Percentiles rank a stretch among this genome's conserved stretches.
Conservation (phyloP, 2,797 vertebrate species). For the Balearica regulorum region DNA sequence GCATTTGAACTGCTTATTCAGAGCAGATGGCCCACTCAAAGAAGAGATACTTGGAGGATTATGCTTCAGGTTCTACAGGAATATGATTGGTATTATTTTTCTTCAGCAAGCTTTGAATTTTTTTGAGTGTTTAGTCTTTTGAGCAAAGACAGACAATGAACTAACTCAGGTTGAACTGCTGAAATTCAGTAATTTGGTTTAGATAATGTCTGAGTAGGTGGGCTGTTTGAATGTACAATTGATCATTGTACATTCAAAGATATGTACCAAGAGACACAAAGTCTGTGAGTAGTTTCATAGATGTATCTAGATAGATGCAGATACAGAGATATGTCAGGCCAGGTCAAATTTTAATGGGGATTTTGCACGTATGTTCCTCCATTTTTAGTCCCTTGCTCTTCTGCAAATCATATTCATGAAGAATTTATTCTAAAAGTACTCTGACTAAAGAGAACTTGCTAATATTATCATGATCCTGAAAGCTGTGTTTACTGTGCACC, state of each 20-base stretch:
- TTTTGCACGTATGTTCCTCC: background rate
- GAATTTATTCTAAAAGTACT: background rate
- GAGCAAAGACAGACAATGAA: background rate
- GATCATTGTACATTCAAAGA: no score
- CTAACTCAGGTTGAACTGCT: background rate
- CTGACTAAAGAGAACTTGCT: background rate
- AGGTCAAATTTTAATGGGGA: background rate
- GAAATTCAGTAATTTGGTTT: background rate
- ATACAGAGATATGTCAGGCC: background rate
- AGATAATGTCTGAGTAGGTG: background rate
- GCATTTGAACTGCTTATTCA: background rate
- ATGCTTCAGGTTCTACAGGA: background rate
- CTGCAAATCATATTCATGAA: background rate
- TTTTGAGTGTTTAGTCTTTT: background rate
- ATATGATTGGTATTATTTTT: background rate
- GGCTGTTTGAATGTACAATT: background rate
- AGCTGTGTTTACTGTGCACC: background rate
- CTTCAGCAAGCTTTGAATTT: background rate
- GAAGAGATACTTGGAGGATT: background rate
- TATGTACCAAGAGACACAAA: background rate
- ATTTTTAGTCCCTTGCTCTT: background rate
- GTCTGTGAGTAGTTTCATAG: rapidly evolving
- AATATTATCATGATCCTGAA: background rate
- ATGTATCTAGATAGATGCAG: background rate
- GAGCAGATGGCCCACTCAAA: background rate